Base-by-base conservation (phyloP, 2,888 invertebrate species). In the Ligdia adustata region DNA sequence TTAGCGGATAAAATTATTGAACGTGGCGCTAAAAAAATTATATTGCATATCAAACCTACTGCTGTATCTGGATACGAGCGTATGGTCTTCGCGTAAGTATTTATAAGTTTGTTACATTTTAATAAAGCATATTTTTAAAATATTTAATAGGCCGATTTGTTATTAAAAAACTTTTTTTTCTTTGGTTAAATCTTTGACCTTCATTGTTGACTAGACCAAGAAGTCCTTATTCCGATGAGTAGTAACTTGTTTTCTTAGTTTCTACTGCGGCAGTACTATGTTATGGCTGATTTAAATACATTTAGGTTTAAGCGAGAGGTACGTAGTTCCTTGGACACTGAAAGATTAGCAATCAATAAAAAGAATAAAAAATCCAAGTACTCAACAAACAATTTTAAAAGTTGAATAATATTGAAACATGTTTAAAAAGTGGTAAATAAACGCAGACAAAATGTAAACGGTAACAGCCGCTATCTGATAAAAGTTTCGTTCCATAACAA, bases 1-100 rank as follows among this genome's bases (percentile, higher is more conserved):
- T 35, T 75, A n/a, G 56, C 61, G 4, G 69, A 72, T 14, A 57
- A 53, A 15, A 43, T 75, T 0, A 57, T 75, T 1, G 55, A 55
- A 9, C 51, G 60, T 26, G 75, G 73, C 0, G 72, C 64, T 1
- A 64, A 51, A 13, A 72, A 68, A n/a, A 26, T 75, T 1, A 13
- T 69, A 0, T 15, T 76, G 2, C 62, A 71, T 16, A 40, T 63
- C 9, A 60, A 64, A 9, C 41, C 62, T 1, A 61, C 47, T 0
- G 27, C 29, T 2, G 35, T 64, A 1, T 49, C 59, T 9, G 69
- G 69, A 11, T 76, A 74, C 45, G 45, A 63, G 5, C 55, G 59
- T 2, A 47, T 48, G 0, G 74, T 69, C 40, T 44, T 66, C 4
- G 22, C 44, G 74, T 76, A 42, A 66, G 73, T 66, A 35, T 27